Base-by-base conservation (phyloP, 2,797 vertebrate species). In the Synanceia verrucosa region DNA sequence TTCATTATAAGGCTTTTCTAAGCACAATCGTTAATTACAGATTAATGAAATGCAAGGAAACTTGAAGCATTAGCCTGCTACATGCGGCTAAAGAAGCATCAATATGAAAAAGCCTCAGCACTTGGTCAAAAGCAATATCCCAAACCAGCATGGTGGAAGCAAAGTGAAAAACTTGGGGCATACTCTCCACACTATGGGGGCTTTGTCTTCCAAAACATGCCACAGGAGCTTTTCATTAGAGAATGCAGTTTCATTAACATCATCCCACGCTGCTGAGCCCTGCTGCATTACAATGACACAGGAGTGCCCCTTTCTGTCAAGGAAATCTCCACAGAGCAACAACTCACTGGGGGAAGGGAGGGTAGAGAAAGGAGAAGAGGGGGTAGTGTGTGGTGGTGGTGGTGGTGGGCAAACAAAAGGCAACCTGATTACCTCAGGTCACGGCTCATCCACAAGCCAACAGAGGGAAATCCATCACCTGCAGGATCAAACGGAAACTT, bases 191-290 rank as follows among this genome's bases (percentile, higher is more conserved):
- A 84, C 76, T 70, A 78, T 88, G 89, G 87, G 85, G 82, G 87
- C 89, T 88, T 91, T 91, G 90, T 93, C 88, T 93, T 91, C 88
- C 85, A 87, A 89, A 90, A 89, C 86, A 87, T 85, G 87, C 89
- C 86, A 86, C 86, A 80, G 90, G 89, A 93, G 85, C 85, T 86
- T 90, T 89, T 92, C 91, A 92, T 93, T 91, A 92, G 89, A 83
- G 86, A 90, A 92, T 88, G 84, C 87, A 82, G 89, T 94, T 94
- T 93, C 93, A 93, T 94, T 94, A 94, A 90, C 91, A 93, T 90
- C 85, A 84, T 88, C 87, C 91, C 93, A 92, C 74, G 75, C 86
- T 83, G 86, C 88, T 81, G 87, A 89, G 88, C 76, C 65, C 76
- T 34, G 86, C 84, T 83, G 89, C 89, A 94, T 94, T 88, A 92